Evolutionary conservation across 1,140 invertebrate species (phyloP), one percentile per base, ranked within the genome.

Genomic region (Oryzaephilus surinamensis): DNA sequence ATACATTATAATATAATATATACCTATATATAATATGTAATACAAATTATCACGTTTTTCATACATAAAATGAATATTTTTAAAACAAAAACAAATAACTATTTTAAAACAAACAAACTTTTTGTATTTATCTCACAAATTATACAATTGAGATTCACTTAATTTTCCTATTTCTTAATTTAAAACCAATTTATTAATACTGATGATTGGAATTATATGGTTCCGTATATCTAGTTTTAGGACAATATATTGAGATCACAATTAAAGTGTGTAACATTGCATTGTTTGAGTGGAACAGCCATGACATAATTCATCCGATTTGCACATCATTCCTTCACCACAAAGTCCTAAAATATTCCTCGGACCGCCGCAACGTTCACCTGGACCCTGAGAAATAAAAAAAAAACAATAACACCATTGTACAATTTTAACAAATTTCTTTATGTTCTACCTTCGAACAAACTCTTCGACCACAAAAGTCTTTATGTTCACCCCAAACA

Each of bases 321-420:
- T 52, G 50, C 72, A 74, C 41, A 55, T 59, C 55, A 73, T 53
- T 15, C 70, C 70, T 3, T 70, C 69, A 24, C 67, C 71, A 44
- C 72, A 74, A 1, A 48, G 45, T 3, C 69, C 70, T 11, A 58
- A 58, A 7, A 58, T 41, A 29, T 65, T 53, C 5, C 50, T 49
- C 0, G 45, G 48, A 5, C 69, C 70, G 3, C 71, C 70, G 42
- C 71, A 73, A 17, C 49, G 38, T 20, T 72, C 59, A 12, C 64
- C 67, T 4, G 69, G 71, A 24, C 71, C 69, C 67, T 73, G 40
- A 5, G 56, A 55, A 33, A 44, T 35, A 26, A 29, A 5, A 33
- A 35, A 17, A 38, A 14, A 23, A 19, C 31, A 21, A 24, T 30
- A 13, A 33, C 28, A 10, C 29, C 33, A 21, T 14, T 31, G 15